phyloP scores from a whole-genome alignment of 1,140 invertebrate species.

The Neocloeon triangulifer region DNA sequence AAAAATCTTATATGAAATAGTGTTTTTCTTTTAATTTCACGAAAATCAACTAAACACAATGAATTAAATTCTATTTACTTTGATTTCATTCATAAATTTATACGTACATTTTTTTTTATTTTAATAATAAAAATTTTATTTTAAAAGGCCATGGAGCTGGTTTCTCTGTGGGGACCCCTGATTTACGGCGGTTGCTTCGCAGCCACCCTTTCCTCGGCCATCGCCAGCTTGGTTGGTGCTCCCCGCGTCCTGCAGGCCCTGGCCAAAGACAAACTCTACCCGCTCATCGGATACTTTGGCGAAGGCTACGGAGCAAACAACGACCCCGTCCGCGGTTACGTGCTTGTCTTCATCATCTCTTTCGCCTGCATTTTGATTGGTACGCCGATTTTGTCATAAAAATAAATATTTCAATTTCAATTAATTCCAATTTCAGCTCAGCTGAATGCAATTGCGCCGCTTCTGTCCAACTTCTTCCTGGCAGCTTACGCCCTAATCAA shows the following conservation, averaged over 20 bases:
- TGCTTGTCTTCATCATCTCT: conserved; percentile 34
- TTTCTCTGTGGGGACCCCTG: conserved; percentile 31
- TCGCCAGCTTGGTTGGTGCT: conserved; percentile 39
- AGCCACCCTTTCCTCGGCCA: conserved; percentile 38
- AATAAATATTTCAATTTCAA: background rate
- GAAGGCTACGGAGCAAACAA: conserved; percentile 36
- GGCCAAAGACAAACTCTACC: conserved; percentile 42
- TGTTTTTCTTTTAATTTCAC: too few relatives aligned
- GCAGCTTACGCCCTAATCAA: conserved; percentile 38
- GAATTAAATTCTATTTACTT: conserved; percentile 1
- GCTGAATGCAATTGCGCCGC: conserved; percentile 31
- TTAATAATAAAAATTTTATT: too few relatives aligned
- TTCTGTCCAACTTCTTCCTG: conserved; percentile 40
- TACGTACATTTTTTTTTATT: too few relatives aligned
- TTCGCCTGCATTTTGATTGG: conserved; percentile 34
- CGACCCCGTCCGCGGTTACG: conserved; percentile 36
- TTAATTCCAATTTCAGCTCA: conserved; percentile 14
- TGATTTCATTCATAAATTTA: too few relatives aligned
- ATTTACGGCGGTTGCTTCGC: conserved; percentile 35
- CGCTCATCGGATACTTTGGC: conserved; percentile 33
- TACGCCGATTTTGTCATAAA: conserved; percentile 14
- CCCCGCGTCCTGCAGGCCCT: conserved; percentile 27
- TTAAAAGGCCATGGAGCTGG: conserved; percentile 29
- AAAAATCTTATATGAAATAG: too few relatives aligned
- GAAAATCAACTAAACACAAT: too few relatives aligned